Evolutionary conservation across 2,797 vertebrate species (phyloP), one percentile per base, ranked within the genome.

Genomic region (Enteromius radiatus): DNA sequence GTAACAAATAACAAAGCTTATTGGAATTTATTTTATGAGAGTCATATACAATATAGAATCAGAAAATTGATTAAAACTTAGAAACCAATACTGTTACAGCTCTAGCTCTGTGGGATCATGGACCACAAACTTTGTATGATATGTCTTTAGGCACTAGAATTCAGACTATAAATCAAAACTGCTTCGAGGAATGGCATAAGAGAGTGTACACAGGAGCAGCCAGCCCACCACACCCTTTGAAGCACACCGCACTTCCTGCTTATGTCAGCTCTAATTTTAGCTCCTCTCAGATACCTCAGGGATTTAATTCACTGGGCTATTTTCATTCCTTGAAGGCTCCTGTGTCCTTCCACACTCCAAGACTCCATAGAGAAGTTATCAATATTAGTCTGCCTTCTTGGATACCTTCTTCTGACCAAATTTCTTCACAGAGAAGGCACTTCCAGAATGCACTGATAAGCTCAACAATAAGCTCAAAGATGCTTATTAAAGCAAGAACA

Each of bases 261-360:
- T 38, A 26, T 26, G 68, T 33, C 47, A 61, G 61, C 19, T 80
- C 28, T 47, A 80, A 45, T 61, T 74, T 56, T 69, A 75, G 69
- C 68, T 74, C 21, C 56, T 78, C 76, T 78, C 43, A 47, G 9
- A 73, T 36, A 73, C 56, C 28, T 49, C 56, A 47, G 41, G 59
- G 38, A 81, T 81, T 81, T 81, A 17, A 65, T 64, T 65, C 69
- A 80, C 41, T 10, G 15, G 9, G 11, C 43, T 64, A 47, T 33
- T 74, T 73, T 73, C 26, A 33, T 78, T 33, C 28, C 28, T 47
- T 23, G 23, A 65, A 63, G 59, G 26, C 59, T 45, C 19, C 26
- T 65, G 38, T 61, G 54, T 78, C 76, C 28, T 64, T 78, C 59
- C 28, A 9, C 36, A 28, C 36, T 76, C 41, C n/a, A 43, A 26